These are phyloP conservation scores for Sebastes kiyomatsui DNA, from an alignment of 2,797 vertebrate genomes.

Conservation along the genomic window DNA sequence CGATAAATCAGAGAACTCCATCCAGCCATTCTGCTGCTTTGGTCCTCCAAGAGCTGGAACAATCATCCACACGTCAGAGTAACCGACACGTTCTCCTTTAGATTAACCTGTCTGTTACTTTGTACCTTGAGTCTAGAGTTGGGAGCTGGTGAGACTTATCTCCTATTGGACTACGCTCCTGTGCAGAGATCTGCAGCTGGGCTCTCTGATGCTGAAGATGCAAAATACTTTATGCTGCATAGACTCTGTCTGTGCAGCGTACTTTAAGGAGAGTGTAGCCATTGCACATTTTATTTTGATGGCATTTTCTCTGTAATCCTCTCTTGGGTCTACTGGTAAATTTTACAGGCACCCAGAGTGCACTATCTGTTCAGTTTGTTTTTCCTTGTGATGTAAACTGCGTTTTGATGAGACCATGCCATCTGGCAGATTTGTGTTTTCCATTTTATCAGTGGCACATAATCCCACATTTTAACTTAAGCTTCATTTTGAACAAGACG, in stretches of 20 bases:
- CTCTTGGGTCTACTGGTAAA: constrained; percentile 1
- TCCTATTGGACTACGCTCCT: not conserved
- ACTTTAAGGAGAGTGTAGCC: not conserved
- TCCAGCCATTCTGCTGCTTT: constrained; percentile 15
- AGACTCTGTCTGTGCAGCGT: not conserved
- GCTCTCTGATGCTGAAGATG: not conserved
- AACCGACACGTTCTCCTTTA: constrained; percentile 1
- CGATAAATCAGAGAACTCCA: constrained; percentile 39
- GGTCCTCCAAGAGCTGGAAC: constrained; percentile 14
- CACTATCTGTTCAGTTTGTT: constrained; percentile 26
- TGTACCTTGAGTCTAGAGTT: not conserved
- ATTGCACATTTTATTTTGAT: constrained; percentile 5
- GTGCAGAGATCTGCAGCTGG: not conserved
- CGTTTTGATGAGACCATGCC: constrained; percentile 43
- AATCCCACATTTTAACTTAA: constrained; percentile 50
- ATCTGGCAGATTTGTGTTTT: constrained; percentile 57
- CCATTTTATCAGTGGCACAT: constrained; percentile 41
- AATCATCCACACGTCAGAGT: constrained; percentile 22
- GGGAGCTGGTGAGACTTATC: not conserved
- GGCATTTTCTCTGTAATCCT: not conserved
- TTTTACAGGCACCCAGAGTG: constrained; percentile 20
- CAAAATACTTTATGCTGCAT: not conserved
- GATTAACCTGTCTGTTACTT: constrained; percentile 7
- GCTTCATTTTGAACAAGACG: constrained; percentile 16
- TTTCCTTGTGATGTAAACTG: constrained; percentile 31